Evolutionary conservation across 1,140 invertebrate genomes (phyloP).

Genomic region (Ctenoplectra terminalis): DNA sequence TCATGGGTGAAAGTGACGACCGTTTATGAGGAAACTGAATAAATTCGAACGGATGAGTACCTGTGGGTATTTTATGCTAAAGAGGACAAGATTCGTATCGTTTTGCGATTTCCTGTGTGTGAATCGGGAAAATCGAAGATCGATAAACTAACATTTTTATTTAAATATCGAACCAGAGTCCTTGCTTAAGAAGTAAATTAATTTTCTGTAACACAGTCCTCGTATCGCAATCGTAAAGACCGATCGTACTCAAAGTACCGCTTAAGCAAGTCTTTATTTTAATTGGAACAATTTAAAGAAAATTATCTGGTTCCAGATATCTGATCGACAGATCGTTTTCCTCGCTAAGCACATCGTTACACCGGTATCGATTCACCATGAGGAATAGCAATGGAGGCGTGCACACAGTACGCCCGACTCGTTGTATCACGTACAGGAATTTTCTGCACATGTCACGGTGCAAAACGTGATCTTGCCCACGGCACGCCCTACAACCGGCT

Average conservation of each 20-base stretch:
- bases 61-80: neutral
- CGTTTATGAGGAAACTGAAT: slow-evolving; percentile 1
- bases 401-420: neutral
- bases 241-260: too few species aligned
- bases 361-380: neutral
- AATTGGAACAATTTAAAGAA: neutral
- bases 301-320: neutral
- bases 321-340: neutral
- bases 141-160: neutral
- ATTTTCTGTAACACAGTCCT: too few species aligned
- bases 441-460: slow-evolving; percentile 43
- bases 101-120: neutral
- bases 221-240: too few species aligned
- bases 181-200: too few species aligned
- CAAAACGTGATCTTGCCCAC: slow-evolving; percentile 26
- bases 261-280: too few species aligned
- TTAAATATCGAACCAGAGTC: too few species aligned
- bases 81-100: neutral
- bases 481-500: slow-evolving; percentile 14
- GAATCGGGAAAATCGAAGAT: neutral
- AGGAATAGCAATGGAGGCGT: neutral
- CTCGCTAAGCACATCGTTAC: neutral
- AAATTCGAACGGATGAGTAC: neutral
- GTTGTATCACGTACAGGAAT: slow-evolving; percentile 26
- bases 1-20: neutral